Evolutionary conservation across 2,888 invertebrate genomes (phyloP).

Genomic region (Strigamia maritima): DNA sequence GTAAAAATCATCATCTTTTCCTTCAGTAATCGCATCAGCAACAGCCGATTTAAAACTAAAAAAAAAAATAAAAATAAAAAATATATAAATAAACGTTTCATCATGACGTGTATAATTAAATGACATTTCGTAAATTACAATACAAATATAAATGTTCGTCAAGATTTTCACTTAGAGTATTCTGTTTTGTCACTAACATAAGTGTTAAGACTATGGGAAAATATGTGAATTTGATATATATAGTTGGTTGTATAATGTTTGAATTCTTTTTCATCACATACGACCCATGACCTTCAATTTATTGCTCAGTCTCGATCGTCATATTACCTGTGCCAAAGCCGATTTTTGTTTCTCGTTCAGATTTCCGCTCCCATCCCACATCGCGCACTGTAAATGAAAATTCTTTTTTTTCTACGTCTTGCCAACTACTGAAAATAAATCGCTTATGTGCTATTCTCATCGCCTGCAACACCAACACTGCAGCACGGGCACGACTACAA

Average conservation of each 20-base stretch:
- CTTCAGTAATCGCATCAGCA: not conserved
- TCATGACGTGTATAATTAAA: too few species aligned
- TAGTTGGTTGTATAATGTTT: too few species aligned
- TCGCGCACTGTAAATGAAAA: not conserved
- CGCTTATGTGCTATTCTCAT: not conserved
- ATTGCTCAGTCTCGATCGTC: not conserved
- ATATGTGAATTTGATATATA: too few species aligned
- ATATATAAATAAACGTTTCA: not conserved
- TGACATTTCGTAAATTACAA: too few species aligned
- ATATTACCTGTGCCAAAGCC: constrained; percentile 21
- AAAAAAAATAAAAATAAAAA: not conserved
- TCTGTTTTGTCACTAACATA: too few species aligned
- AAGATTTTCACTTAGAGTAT: too few species aligned
- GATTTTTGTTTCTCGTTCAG: constrained; percentile 15
- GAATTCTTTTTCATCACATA: not conserved
- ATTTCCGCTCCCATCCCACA: not conserved
- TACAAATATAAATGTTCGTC: too few species aligned
- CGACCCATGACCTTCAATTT: not conserved
- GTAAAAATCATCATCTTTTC: constrained; percentile 6
- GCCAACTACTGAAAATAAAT: not conserved
- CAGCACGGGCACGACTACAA: not conserved
- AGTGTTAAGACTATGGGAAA: too few species aligned
- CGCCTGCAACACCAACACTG: not conserved
- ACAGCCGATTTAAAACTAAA: constrained; percentile 18
- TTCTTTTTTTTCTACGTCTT: not conserved